A percentile compares a stretch with the other conserved stretches of the same genome.
phyloP scores from a whole-genome alignment of 2,113 vertebrate genomes.

The Oryzias celebensis region DNA sequence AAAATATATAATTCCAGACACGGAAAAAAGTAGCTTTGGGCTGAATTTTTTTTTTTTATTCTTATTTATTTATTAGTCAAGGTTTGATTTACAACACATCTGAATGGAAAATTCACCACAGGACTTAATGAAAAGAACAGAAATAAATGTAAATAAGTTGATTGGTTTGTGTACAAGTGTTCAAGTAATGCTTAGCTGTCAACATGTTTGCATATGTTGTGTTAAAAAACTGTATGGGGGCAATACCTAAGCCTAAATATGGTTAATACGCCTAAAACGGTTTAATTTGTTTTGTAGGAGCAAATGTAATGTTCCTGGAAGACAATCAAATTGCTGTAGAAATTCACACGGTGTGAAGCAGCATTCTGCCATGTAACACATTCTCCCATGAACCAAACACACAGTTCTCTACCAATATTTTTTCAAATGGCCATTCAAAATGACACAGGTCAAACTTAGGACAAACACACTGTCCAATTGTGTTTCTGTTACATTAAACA shows the following conservation, averaged over 20 bases:
- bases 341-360: conserved; percentile 63
- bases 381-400: conserved; percentile 17
- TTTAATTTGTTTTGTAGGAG: conserved; percentile 59
- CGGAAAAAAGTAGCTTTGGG: too few species aligned
- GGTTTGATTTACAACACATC: neutral
- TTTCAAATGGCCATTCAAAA: conserved; percentile 33
- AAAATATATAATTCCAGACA: too few species aligned
- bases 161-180: neutral
- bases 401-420: conserved; percentile 20
- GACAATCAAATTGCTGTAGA: conserved; percentile 70
- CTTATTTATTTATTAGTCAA: too few species aligned
- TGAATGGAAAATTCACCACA: conserved; percentile 33
- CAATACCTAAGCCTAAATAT: conserved; percentile 38
- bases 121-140: too few species aligned
- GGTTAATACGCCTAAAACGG: conserved; percentile 53
- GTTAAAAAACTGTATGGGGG: conserved; percentile 36
- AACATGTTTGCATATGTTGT: conserved; percentile 29
- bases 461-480: conserved; percentile 56
- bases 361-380: conserved; percentile 32
- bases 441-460: conserved; percentile 35
- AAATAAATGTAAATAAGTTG: conserved; percentile 24
- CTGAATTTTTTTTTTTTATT: too few species aligned
- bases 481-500: conserved; percentile 61
- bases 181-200: conserved; percentile 51
- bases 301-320: conserved; percentile 62